Evolutionary conservation across 2,888 invertebrate genomes (phyloP).

Genomic region (Lasioglossum leucozonium): DNA sequence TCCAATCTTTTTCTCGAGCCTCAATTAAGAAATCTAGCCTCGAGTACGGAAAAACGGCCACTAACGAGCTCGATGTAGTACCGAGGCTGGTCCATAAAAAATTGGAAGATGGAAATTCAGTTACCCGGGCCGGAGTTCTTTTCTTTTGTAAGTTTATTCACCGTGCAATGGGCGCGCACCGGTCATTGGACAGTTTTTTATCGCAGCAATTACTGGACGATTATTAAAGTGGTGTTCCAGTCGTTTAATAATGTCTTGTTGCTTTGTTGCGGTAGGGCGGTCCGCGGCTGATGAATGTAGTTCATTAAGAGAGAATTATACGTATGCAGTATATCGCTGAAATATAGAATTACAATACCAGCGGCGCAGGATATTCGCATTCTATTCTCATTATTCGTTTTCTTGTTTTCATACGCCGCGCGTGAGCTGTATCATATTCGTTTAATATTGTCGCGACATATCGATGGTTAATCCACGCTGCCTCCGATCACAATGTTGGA

Average conservation of each 20-base stretch:
- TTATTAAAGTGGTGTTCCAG: not conserved
- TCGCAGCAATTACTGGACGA: conserved; percentile 6
- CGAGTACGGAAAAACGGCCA: conserved; percentile 22
- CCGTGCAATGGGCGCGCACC: not conserved
- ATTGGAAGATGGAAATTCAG: conserved; percentile 32
- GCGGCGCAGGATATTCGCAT: not conserved
- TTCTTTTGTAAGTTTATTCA: conserved; percentile 17
- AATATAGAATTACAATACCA: not conserved
- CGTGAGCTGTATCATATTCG: not conserved
- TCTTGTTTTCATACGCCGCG: not conserved
- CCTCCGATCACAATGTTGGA: not conserved
- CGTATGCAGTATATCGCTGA: not conserved
- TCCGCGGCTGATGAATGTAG: not conserved
- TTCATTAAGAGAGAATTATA: not conserved
- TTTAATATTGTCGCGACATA: not conserved
- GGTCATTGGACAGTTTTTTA: conserved; percentile 11
- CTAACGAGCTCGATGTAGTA: conserved; percentile 41
- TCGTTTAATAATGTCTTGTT: conserved; percentile 3
- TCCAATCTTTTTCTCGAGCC: conserved; percentile 42
- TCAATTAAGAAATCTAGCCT: conserved; percentile 53
- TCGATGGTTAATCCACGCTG: not conserved
- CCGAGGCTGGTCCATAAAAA: conserved; percentile 23
- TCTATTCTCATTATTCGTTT: not conserved
- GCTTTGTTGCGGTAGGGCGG: not conserved
- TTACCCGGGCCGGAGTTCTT: not conserved